Evolutionary conservation across 2,113 vertebrate species (phyloP).

Genomic region (Poeciliopsis occidentalis): DNA sequence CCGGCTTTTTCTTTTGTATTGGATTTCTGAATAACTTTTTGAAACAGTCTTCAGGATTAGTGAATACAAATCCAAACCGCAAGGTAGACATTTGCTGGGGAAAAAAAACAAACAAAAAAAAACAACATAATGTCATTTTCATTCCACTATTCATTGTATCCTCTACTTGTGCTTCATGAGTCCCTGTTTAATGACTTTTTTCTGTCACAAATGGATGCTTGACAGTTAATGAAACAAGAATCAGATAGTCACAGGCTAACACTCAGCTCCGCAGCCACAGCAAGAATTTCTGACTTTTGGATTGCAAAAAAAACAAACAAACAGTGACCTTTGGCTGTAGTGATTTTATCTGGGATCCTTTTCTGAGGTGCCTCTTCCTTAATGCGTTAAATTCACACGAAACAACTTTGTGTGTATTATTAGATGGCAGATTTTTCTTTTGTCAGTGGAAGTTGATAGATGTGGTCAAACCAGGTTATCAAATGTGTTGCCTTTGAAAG

Average conservation of each 20-base stretch:
- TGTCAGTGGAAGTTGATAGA: slow-evolving; percentile 22
- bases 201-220: not conserved
- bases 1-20: too few species aligned
- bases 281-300: not conserved
- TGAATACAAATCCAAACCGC: too few species aligned
- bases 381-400: not conserved
- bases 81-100: too few species aligned
- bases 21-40: too few species aligned
- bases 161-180: not conserved
- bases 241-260: not conserved
- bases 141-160: too few species aligned
- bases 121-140: too few species aligned
- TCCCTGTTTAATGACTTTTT: not conserved
- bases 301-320: not conserved
- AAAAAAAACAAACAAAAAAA: too few species aligned
- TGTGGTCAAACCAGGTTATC: slow-evolving; percentile 28
- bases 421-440: not conserved
- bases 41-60: too few species aligned
- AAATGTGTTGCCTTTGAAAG: slow-evolving; percentile 9
- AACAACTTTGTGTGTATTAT: not conserved
- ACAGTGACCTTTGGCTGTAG: not conserved
- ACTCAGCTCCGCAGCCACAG: not conserved
- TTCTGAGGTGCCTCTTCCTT: not conserved
- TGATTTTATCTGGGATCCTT: not conserved
- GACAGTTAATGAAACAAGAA: not conserved